Evolutionary conservation across 2,888 invertebrate genomes (phyloP).

Genomic region (Phalangium opilio): DNA sequence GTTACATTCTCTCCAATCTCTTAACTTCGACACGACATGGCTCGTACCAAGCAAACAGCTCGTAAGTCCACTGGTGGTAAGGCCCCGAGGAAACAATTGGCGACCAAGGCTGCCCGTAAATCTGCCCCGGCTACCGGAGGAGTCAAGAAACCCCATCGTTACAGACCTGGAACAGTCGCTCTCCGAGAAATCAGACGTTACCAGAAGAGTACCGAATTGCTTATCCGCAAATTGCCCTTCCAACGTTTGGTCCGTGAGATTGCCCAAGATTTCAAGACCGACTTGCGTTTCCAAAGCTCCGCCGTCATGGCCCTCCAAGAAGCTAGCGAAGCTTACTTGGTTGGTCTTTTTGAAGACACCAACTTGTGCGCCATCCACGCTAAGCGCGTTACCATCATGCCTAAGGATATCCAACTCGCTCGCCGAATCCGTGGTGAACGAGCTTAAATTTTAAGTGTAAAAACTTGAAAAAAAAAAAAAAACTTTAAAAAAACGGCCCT

Average conservation of each 20-base stretch:
- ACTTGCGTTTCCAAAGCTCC: slow-evolving; percentile 1
- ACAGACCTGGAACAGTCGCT: slow-evolving; percentile 4
- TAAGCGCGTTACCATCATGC: slow-evolving; percentile 94
- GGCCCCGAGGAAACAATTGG: slow-evolving; percentile 82
- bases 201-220: slow-evolving; percentile 2
- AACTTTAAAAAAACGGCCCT: no score
- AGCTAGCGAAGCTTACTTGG: slow-evolving; percentile 43
- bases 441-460: slow-evolving; percentile 43
- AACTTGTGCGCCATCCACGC: slow-evolving; percentile 96
- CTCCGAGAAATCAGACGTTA: slow-evolving; percentile 5
- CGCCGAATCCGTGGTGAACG: slow-evolving; percentile 92
- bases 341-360: slow-evolving; percentile 92
- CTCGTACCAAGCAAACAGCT: slow-evolving; percentile 94
- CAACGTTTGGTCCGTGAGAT: slow-evolving; percentile 3
- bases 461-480: no score
- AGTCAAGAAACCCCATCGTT: slow-evolving; percentile 3
- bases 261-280: slow-evolving; percentile 5
- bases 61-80: slow-evolving; percentile 95
- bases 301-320: slow-evolving; percentile 5
- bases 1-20: no score
- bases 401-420: slow-evolving; percentile 91
- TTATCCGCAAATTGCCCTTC: slow-evolving; percentile 3
- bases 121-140: slow-evolving; percentile 60
- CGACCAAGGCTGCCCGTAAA: slow-evolving; percentile 88
- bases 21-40: slow-evolving; percentile 48